These are phyloP conservation scores for Samia ricini DNA, from an alignment of 1,140 invertebrate genomes.

Conservation along the genomic window DNA sequence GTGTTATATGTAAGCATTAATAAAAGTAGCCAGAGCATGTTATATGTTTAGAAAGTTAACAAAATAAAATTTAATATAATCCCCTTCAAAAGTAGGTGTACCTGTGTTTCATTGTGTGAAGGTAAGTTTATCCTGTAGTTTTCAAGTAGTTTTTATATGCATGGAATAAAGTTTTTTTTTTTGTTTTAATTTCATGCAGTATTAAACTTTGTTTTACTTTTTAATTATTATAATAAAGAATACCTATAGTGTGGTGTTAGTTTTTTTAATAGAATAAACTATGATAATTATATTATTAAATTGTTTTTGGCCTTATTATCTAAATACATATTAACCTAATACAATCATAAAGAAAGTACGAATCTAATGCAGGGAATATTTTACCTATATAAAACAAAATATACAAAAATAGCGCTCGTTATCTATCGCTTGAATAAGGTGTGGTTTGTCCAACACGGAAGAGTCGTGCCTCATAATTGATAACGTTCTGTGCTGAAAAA, in stretches of 20 bases:
- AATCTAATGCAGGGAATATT: too few relatives aligned
- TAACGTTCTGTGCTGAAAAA: not conserved
- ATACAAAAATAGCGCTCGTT: not conserved
- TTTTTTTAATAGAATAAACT: too few relatives aligned
- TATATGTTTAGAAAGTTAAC: constrained; percentile 57
- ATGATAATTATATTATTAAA: too few relatives aligned
- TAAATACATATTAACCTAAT: too few relatives aligned
- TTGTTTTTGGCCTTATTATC: too few relatives aligned
- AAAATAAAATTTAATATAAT: constrained; percentile 31
- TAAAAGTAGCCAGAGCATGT: constrained; percentile 61
- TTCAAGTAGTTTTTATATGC: constrained; percentile 14
- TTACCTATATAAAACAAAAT: not conserved
- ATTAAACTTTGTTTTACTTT: too few relatives aligned
- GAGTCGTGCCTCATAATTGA: not conserved
- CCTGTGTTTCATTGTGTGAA: constrained; percentile 40
- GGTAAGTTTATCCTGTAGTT: constrained; percentile 49
- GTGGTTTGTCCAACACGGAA: not conserved
- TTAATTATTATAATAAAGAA: not conserved
- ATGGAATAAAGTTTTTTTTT: constrained; percentile 5
- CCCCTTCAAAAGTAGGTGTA: constrained; percentile 50
- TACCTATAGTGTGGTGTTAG: too few relatives aligned
- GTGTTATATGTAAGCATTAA: constrained; percentile 66
- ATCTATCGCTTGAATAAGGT: not conserved
- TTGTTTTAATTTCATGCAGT: too few relatives aligned
- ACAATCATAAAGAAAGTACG: too few relatives aligned